A percentile compares a stretch with the other conserved stretches of the same genome.
Conservation (phyloP, 2,113 vertebrate species). For the Oncorhynchus tshawytscha region DNA sequence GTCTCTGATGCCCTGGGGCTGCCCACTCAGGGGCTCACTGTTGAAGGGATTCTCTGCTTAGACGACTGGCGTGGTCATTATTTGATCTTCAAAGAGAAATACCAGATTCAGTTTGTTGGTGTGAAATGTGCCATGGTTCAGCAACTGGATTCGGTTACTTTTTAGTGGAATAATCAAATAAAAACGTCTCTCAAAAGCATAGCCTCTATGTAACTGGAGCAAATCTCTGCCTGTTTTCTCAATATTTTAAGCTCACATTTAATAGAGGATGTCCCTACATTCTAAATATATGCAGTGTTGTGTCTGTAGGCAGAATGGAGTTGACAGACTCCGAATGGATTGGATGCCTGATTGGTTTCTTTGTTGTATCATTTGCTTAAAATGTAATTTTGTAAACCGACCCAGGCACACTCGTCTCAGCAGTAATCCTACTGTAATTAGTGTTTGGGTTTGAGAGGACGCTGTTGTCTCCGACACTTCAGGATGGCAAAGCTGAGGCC, state of each 20-base stretch:
- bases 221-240: too few species aligned
- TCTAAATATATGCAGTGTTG: not conserved
- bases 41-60: constrained; percentile 25
- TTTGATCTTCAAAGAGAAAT: constrained; percentile 18
- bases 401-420: constrained; percentile 25
- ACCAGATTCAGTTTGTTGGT: not conserved
- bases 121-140: too few species aligned
- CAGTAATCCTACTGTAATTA: constrained; percentile 55
- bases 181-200: too few species aligned
- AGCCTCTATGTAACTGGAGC: too few species aligned
- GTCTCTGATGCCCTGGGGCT: constrained; percentile 32
- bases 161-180: too few species aligned
- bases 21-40: constrained; percentile 39
- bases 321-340: constrained; percentile 7
- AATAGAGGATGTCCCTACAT: not conserved
- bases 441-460: constrained; percentile 51
- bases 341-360: constrained; percentile 16
- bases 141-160: too few species aligned
- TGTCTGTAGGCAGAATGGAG: not conserved
- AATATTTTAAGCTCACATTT: not conserved
- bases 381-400: constrained; percentile 33
- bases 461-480: constrained; percentile 44
- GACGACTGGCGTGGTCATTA: constrained; percentile 16
- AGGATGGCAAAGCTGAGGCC: constrained; percentile 37
- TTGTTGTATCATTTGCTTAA: constrained; percentile 41